Evolutionary conservation across 2,113 vertebrate species (phyloP).

Genomic region (Podarcis cretensis): DNA sequence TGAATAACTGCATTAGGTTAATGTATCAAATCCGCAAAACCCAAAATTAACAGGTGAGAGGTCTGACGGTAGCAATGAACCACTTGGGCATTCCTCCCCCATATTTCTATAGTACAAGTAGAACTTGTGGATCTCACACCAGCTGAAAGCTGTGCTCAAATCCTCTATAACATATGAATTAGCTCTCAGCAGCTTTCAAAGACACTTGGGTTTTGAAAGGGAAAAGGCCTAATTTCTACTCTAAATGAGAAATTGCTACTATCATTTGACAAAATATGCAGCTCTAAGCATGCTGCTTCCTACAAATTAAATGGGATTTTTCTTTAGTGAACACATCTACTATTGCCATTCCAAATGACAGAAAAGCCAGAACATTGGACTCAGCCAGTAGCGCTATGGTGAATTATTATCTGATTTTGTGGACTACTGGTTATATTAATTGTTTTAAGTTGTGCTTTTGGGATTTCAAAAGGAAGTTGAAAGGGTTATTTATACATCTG

Average conservation of each 20-base stretch:
- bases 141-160: background rate
- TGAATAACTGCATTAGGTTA: background rate
- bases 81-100: background rate
- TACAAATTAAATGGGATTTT: constrained; percentile 9
- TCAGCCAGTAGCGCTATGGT: background rate
- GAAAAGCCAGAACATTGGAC: background rate
- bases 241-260: background rate
- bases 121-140: background rate
- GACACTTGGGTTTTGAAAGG: constrained; percentile 1
- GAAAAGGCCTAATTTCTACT: background rate
- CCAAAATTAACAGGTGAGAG: background rate
- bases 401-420: background rate
- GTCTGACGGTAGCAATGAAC: background rate
- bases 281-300: background rate
- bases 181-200: background rate
- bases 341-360: background rate
- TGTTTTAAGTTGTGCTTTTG: background rate
- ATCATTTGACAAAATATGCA: background rate
- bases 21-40: constrained; percentile 16
- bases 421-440: background rate
- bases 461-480: background rate
- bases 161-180: background rate
- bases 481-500: constrained; percentile 17
- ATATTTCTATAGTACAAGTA: background rate
- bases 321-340: background rate